Evolutionary conservation across 1,140 invertebrate genomes (phyloP).

Genomic region (Leptinotarsa texana): DNA sequence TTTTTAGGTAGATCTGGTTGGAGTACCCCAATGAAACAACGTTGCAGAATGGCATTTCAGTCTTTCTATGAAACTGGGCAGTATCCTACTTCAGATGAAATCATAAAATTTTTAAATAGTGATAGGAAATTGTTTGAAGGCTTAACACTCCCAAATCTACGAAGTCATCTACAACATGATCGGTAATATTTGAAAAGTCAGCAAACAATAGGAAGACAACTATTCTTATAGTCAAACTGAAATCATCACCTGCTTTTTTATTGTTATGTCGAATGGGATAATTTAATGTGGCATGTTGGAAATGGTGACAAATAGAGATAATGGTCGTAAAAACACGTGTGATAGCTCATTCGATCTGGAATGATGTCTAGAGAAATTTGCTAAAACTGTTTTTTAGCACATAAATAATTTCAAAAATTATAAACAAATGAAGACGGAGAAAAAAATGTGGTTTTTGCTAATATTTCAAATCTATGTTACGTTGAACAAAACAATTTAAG

Average conservation of each 20-base stretch:
- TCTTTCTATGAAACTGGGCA: conserved; percentile 1
- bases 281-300: too few species aligned
- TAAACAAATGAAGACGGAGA: too few species aligned
- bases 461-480: too few species aligned
- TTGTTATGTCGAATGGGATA: too few species aligned
- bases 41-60: conserved; percentile 11
- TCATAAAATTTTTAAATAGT: not conserved
- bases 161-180: conserved; percentile 22
- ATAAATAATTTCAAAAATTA: too few species aligned
- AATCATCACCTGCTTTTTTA: not conserved
- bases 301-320: too few species aligned
- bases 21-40: conserved; percentile 15
- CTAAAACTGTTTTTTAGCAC: too few species aligned
- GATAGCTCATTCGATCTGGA: too few species aligned
- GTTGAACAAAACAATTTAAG: too few species aligned
- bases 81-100: conserved; percentile 11
- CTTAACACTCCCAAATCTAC: conserved; percentile 3
- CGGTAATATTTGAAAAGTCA: conserved; percentile 9
- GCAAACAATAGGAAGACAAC: not conserved
- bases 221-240: not conserved
- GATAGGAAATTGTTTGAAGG: not conserved
- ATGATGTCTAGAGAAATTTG: too few species aligned
- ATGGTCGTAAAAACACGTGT: too few species aligned
- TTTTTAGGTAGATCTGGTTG: conserved; percentile 8
- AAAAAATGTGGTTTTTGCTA: too few species aligned